phyloP scores from a whole-genome alignment of 2,888 invertebrate species.

The Eudemis profundana region DNA sequence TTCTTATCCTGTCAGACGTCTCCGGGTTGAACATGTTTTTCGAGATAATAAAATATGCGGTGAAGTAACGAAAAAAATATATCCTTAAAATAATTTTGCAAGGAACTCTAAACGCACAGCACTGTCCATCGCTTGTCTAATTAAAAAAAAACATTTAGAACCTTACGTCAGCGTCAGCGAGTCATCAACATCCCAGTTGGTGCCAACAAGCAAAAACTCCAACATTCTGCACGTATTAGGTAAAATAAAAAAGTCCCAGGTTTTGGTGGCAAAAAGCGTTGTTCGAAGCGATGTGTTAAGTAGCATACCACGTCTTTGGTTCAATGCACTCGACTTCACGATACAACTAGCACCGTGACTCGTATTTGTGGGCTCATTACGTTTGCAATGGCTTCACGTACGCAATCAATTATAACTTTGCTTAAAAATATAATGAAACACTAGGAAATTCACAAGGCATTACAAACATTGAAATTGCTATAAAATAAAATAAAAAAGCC shows the following conservation, averaged over 20 bases:
- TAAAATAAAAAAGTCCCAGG: constrained; percentile 22
- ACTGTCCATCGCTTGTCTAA: neutral
- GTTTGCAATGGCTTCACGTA: constrained; percentile 13
- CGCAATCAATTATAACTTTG: constrained; percentile 17
- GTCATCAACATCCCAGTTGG: constrained; percentile 1
- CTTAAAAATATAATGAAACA: too few species aligned
- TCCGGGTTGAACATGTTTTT: too few species aligned
- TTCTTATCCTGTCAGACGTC: neutral
- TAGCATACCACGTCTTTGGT: constrained; percentile 29
- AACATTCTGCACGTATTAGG: constrained; percentile 23
- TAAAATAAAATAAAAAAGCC: too few species aligned
- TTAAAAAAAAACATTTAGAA: neutral
- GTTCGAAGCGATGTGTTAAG: constrained; percentile 24
- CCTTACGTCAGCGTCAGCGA: constrained; percentile 11
- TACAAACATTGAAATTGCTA: too few species aligned
- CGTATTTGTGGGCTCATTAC: constrained; percentile 8
- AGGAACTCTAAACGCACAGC: neutral
- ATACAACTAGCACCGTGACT: constrained; percentile 1
- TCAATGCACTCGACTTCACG: constrained; percentile 22
- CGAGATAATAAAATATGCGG: too few species aligned
- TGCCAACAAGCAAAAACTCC: constrained; percentile 2
- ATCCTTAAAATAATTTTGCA: too few species aligned
- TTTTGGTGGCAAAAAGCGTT: constrained; percentile 18
- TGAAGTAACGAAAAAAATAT: too few species aligned
- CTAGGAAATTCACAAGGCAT: too few species aligned